Evolutionary conservation across 2,113 vertebrate species (phyloP).

Genomic region (Hypocryptadius cinnamomeus): DNA sequence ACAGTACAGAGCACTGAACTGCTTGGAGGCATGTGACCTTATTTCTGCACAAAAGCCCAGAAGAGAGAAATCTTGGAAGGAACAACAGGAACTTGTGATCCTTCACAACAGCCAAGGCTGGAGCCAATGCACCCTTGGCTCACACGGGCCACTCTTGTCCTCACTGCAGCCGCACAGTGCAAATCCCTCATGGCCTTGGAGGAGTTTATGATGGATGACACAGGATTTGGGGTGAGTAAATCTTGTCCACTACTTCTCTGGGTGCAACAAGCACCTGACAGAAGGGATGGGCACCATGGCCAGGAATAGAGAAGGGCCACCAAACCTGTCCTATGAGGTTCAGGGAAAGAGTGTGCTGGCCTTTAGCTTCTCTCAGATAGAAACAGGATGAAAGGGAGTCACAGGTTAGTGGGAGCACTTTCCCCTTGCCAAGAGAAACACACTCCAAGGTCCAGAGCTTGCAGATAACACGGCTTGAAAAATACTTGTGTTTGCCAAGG

Average conservation of each 20-base stretch:
- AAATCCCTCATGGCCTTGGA: neutral
- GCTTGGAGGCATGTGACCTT: neutral
- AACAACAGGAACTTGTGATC: neutral
- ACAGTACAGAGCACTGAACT: neutral
- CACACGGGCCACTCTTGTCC: rapidly evolving
- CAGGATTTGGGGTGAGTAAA: neutral
- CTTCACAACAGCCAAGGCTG: neutral
- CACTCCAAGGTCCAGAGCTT: neutral
- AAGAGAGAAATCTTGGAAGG: neutral
- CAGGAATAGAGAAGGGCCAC: neutral
- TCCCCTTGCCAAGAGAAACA: slow-evolving; percentile 2
- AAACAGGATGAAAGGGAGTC: neutral
- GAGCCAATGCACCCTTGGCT: neutral
- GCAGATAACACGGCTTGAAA: neutral
- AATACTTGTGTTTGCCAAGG: neutral
- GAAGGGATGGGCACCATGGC: neutral
- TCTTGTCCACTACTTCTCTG: neutral
- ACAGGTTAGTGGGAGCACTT: neutral
- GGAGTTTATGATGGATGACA: neutral
- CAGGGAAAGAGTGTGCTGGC: neutral
- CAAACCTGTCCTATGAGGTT: neutral
- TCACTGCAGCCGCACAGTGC: neutral
- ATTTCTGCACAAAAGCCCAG: neutral
- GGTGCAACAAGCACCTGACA: rapidly evolving
- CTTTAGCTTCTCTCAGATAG: neutral